Evolutionary conservation across 2,888 invertebrate genomes (phyloP).

Genomic region (Drosophila melanosoma): DNA sequence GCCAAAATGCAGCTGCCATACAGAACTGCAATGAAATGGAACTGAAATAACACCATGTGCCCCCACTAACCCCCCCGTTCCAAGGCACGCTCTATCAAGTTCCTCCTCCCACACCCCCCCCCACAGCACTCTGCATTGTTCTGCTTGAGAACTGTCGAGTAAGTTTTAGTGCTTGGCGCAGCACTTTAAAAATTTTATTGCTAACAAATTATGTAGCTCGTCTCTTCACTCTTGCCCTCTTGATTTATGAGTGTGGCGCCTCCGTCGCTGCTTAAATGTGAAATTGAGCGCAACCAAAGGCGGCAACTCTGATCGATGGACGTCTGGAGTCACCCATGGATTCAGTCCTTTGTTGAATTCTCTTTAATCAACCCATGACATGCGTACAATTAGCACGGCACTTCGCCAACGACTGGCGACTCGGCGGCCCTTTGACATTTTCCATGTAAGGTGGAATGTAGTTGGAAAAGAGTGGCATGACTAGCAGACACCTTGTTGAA

Average conservation of each 20-base stretch:
- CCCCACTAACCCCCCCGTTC: neutral
- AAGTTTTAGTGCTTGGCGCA: conserved; percentile 60
- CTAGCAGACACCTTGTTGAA: conserved; percentile 1
- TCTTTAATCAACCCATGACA: conserved; percentile 47
- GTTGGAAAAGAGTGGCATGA: neutral
- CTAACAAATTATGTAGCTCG: conserved; percentile 72
- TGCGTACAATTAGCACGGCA: conserved; percentile 63
- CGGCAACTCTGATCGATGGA: conserved; percentile 48
- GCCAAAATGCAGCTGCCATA: conserved; percentile 52
- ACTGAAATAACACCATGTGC: conserved; percentile 49
- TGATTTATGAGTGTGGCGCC: conserved; percentile 57
- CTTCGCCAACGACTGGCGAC: conserved; percentile 33
- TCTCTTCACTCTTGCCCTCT: neutral
- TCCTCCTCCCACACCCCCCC: too few relatives aligned
- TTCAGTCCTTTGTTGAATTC: conserved; percentile 3
- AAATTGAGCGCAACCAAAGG: conserved; percentile 59
- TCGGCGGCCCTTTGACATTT: conserved; percentile 54
- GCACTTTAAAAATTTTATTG: conserved; percentile 69
- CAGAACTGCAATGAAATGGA: conserved; percentile 71
- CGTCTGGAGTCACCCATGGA: conserved; percentile 2
- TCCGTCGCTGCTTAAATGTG: conserved; percentile 50
- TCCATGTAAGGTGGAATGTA: conserved; percentile 36
- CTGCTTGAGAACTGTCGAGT: conserved; percentile 37
- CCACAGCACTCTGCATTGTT: conserved; percentile 26
- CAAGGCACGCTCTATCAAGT: neutral